Conservation (phyloP, 2,888 invertebrate genomes). For the Pyrrhosoma nymphula region DNA sequence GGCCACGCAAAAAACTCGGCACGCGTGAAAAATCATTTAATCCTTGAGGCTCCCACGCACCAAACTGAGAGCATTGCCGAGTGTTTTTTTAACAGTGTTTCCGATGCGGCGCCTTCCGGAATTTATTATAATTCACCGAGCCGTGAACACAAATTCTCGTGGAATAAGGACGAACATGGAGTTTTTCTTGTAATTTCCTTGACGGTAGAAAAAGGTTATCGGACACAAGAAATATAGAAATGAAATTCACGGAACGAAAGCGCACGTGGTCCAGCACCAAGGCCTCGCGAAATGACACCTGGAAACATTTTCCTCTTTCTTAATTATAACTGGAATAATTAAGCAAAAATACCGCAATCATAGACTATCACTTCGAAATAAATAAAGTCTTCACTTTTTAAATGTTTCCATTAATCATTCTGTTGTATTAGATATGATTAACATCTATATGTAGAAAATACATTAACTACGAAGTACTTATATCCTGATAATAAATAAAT, state of each 20-base stretch:
- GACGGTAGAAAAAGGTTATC: background rate
- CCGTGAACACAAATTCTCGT: background rate
- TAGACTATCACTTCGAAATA: too few relatives aligned
- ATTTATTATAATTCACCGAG: background rate
- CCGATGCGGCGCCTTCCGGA: background rate
- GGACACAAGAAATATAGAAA: background rate
- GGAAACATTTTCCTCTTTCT: background rate
- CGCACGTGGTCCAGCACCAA: background rate
- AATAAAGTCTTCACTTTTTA: too few relatives aligned
- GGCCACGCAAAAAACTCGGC: background rate
- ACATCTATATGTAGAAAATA: too few relatives aligned
- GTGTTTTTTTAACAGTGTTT: background rate
- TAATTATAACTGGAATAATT: background rate
- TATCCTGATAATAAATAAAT: too few relatives aligned
- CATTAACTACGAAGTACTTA: too few relatives aligned
- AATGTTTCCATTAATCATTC: too few relatives aligned
- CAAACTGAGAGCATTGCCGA: background rate
- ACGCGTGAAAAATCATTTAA: background rate
- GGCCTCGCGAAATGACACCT: background rate
- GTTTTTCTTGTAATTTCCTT: background rate
- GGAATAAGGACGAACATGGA: background rate
- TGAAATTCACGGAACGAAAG: background rate
- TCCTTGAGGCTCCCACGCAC: conserved; percentile 7
- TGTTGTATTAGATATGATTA: too few relatives aligned
- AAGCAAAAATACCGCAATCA: background rate